Evolutionary conservation across 2,888 invertebrate species (phyloP).

Genomic region (Myopa tessellatipennis): DNA sequence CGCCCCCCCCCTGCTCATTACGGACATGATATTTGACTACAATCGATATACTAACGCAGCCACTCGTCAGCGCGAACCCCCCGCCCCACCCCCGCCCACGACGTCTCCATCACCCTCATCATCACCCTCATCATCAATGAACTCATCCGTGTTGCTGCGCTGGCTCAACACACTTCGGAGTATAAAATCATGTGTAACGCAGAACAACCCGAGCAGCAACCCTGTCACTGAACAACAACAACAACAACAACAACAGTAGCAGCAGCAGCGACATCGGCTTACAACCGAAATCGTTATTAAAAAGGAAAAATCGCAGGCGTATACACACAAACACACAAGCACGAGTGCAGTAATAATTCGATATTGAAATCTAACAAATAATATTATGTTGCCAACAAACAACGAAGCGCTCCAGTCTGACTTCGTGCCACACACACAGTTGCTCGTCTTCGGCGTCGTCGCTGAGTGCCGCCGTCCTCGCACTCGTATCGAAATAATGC

Average conservation of each 20-base stretch:
- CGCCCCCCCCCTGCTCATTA: neutral
- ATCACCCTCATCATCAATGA: neutral
- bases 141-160: constrained; percentile 25
- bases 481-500: constrained; percentile 14
- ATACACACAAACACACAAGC: neutral
- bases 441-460: too few species aligned
- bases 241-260: neutral
- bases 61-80: neutral
- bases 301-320: neutral
- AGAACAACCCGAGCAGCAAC: constrained; percentile 17
- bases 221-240: neutral
- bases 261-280: neutral
- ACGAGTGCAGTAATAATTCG: constrained; percentile 19
- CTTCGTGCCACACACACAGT: neutral
- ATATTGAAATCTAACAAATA: constrained; percentile 32
- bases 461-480: too few species aligned
- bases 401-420: neutral
- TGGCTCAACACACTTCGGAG: constrained; percentile 26
- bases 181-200: constrained; percentile 31
- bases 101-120: neutral
- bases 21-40: too few species aligned
- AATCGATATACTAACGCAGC: neutral
- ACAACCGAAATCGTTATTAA: neutral
- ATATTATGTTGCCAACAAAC: constrained; percentile 19
- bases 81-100: neutral